Conservation (phyloP, 2,888 invertebrate genomes). For the Eutolmus rufibarbis region DNA sequence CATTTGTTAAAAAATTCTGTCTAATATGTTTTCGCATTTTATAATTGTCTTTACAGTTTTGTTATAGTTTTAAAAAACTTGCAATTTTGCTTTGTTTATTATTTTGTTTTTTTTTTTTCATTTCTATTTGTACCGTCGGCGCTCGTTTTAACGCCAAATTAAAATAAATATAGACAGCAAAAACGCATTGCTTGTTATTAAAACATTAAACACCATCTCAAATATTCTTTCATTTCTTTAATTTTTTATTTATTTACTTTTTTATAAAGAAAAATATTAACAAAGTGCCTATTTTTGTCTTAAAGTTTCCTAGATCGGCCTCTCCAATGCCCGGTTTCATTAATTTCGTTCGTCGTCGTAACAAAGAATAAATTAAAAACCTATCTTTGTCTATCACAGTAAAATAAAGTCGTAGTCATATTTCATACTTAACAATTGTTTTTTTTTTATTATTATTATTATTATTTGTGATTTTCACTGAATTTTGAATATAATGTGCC, state of each 20-base stretch:
- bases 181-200: neutral
- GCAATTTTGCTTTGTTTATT: neutral
- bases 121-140: conserved; percentile 29
- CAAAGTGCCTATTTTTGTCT: neutral
- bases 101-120: neutral
- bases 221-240: neutral
- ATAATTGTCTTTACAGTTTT: neutral
- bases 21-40: neutral
- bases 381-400: conserved; percentile 26
- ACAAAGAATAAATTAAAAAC: conserved; percentile 30
- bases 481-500: neutral
- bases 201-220: neutral
- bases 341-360: neutral
- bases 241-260: neutral
- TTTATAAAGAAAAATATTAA: conserved; percentile 21
- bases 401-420: conserved; percentile 30
- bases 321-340: neutral
- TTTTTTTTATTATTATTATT: neutral
- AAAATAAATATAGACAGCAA: conserved; percentile 2
- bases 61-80: neutral
- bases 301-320: neutral
- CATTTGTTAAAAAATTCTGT: neutral
- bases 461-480: neutral
- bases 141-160: conserved; percentile 21
- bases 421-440: neutral